phyloP scores from a whole-genome alignment of 2,113 vertebrate genomes.

The Xiphophorus couchianus region DNA sequence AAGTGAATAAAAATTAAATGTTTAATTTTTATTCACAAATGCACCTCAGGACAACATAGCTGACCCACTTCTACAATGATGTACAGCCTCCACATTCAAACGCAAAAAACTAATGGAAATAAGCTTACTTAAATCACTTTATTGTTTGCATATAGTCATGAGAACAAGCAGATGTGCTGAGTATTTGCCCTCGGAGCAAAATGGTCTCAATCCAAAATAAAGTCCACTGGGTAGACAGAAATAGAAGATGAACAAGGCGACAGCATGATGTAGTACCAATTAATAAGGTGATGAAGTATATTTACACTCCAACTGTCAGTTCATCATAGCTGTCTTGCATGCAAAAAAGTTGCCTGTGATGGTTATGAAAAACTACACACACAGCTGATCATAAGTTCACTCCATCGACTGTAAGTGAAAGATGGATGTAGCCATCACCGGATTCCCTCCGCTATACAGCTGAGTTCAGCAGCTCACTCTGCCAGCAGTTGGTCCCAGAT shows the following conservation, averaged over 20 bases:
- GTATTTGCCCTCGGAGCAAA: constrained; percentile 8
- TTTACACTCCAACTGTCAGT: constrained; percentile 5
- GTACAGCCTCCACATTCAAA: background rate
- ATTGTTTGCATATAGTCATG: background rate
- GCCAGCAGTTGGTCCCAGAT: no score
- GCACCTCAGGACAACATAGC: no score
- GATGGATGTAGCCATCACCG: no score
- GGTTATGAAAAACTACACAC: background rate
- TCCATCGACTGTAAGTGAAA: background rate
- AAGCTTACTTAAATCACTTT: background rate
- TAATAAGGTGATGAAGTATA: constrained; percentile 23
- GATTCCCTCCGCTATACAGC: no score
- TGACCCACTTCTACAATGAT: background rate
- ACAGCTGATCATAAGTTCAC: background rate
- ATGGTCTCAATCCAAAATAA: constrained; percentile 3
- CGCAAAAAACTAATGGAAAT: background rate
- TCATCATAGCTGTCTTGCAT: constrained; percentile 4
- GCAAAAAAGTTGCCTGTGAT: background rate
- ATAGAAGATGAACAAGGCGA: background rate
- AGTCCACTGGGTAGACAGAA: background rate
- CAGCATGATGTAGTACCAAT: constrained; percentile 15
- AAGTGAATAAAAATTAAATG: no score
- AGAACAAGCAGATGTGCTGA: background rate
- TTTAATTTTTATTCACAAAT: no score
- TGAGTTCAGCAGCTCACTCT: no score